A percentile compares a stretch with the other conserved stretches of the same genome.
Evolutionary conservation across 2,797 vertebrate species (phyloP).

Genomic region (Pempheris klunzingeri): DNA sequence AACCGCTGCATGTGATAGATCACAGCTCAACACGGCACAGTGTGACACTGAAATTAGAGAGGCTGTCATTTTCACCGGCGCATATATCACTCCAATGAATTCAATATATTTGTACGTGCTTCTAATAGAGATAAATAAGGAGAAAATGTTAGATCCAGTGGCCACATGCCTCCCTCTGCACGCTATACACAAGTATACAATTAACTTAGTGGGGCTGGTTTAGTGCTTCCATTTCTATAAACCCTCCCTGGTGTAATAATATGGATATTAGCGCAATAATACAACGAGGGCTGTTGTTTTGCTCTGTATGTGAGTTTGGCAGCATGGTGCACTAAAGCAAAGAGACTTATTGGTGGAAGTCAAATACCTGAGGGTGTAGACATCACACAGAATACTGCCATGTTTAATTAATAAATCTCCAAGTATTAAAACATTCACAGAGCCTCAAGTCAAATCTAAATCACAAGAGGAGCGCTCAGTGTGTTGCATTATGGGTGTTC

Average conservation of each 20-base stretch:
- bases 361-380: conserved; percentile 53
- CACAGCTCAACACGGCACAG: conserved; percentile 24
- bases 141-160: background rate
- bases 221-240: conserved; percentile 33
- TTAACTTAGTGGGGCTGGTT: conserved; percentile 34
- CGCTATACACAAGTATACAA: background rate
- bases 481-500: conserved; percentile 40
- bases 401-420: conserved; percentile 69
- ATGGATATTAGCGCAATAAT: conserved; percentile 56
- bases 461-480: background rate
- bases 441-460: conserved; percentile 44
- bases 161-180: background rate
- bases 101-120: conserved; percentile 37
- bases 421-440: conserved; percentile 61
- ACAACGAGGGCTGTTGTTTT: conserved; percentile 22
- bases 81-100: conserved; percentile 48
- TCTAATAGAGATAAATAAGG: conserved; percentile 38
- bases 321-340: conserved; percentile 46
- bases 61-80: conserved; percentile 50
- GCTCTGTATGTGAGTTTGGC: conserved; percentile 23
- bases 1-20: conserved; percentile 55
- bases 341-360: conserved; percentile 35
- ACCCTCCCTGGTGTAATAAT: conserved; percentile 56
- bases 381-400: conserved; percentile 68
- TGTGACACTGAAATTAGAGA: conserved; percentile 62